Evolutionary conservation across 1,140 invertebrate species (phyloP).

Genomic region (Drosophila simulans): DNA sequence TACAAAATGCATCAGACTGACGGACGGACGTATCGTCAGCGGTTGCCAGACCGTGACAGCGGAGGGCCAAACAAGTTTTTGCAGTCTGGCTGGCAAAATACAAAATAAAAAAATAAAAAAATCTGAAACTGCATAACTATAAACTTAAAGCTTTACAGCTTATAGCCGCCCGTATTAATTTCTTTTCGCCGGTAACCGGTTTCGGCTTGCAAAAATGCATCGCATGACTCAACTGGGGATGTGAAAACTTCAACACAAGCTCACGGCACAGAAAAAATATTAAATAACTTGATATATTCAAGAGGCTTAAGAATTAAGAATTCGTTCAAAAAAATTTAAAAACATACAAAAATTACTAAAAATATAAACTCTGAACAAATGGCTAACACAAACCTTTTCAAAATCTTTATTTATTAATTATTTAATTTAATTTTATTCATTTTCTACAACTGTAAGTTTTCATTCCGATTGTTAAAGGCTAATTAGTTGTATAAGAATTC

Average conservation of each 20-base stretch:
- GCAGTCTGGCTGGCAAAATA: conserved; percentile 11
- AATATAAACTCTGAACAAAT: too few species aligned
- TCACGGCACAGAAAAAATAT: background rate
- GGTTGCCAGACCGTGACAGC: conserved; percentile 44
- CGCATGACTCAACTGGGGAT: conserved; percentile 42
- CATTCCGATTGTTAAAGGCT: too few species aligned
- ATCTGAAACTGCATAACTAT: conserved; percentile 53
- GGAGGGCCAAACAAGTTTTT: conserved; percentile 60
- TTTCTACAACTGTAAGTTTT: background rate
- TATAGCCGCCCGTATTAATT: conserved; percentile 23
- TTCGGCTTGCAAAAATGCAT: conserved; percentile 64
- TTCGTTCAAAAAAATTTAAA: too few species aligned
- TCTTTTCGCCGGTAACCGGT: conserved; percentile 77
- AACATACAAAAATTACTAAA: too few species aligned
- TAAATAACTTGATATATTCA: conserved; percentile 2
- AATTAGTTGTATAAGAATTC: too few species aligned
- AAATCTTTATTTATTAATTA: too few species aligned
- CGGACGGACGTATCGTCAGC: conserved; percentile 4
- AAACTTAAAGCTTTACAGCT: conserved; percentile 34
- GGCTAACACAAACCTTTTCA: too few species aligned
- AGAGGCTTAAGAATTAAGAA: background rate
- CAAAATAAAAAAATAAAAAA: conserved; percentile 17
- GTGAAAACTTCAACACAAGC: conserved; percentile 17
- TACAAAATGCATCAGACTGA: conserved; percentile 10
- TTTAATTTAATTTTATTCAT: too few species aligned